Conservation (phyloP, 2,797 vertebrate genomes). For the Aeoliscus strigatus region DNA sequence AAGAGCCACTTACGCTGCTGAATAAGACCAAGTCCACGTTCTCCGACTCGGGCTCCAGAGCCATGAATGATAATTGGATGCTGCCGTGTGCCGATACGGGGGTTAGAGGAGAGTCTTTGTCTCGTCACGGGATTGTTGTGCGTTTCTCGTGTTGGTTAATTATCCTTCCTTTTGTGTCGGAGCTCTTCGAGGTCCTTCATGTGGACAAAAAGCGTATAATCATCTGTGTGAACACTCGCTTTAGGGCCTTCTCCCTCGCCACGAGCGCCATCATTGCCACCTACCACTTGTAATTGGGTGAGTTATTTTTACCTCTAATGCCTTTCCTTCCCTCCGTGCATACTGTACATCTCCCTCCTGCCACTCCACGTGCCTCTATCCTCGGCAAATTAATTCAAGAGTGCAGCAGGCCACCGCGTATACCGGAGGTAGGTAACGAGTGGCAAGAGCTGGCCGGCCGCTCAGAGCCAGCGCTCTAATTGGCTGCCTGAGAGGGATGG, state of each 20-base stretch:
- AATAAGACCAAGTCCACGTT: no score
- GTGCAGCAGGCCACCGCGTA: conserved; percentile 59
- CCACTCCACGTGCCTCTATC: conserved; percentile 33
- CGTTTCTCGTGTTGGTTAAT: no score
- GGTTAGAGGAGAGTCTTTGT: no score
- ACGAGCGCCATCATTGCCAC: conserved; percentile 34
- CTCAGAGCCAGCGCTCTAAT: conserved; percentile 66
- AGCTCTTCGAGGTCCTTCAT: no score
- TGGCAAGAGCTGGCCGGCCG: conserved; percentile 44
- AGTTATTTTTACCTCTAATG: conserved; percentile 60
- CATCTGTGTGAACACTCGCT: background rate
- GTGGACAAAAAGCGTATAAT: background rate
- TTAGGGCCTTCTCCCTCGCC: conserved; percentile 2
- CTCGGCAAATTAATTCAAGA: conserved; percentile 66
- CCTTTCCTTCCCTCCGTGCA: conserved; percentile 37
- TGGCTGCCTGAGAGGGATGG: conserved; percentile 71
- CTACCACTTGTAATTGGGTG: conserved; percentile 51
- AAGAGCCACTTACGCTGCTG: no score
- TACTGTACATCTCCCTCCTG: conserved; percentile 3
- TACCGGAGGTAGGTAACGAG: conserved; percentile 64
- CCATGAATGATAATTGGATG: no score
- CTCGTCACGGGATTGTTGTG: no score
- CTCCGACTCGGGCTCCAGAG: no score
- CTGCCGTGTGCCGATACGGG: no score
- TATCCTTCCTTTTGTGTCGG: no score